These are phyloP conservation scores for Apogon talboti DNA, from an alignment of 2,797 vertebrate genomes.

Conservation along the genomic window DNA sequence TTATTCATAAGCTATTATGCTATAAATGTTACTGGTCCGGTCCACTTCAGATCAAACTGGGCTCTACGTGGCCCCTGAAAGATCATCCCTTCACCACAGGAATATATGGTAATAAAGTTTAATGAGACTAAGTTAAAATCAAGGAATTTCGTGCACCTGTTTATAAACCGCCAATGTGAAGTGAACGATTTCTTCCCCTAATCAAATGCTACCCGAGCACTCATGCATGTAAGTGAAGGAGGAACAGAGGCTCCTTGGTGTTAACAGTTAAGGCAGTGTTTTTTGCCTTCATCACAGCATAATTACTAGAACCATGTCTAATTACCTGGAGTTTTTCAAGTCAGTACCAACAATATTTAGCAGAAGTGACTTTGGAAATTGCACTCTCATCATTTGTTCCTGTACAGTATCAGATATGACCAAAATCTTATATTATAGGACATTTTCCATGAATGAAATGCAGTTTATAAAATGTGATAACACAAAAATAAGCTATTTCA, in stretches of 20 bases:
- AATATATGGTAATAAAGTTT: conserved; percentile 50
- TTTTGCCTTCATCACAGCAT: conserved; percentile 42
- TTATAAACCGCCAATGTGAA: not conserved
- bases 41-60: no score
- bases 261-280: conserved; percentile 44
- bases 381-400: no score
- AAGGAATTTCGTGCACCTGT: conserved; percentile 32
- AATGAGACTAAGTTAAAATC: conserved; percentile 60
- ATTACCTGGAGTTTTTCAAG: conserved; percentile 53
- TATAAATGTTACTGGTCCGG: no score
- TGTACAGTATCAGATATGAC: no score
- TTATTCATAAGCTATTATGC: no score
- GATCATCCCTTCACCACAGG: no score
- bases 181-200: conserved; percentile 49
- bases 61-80: no score
- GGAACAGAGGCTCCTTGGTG: conserved; percentile 38
- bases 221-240: conserved; percentile 53
- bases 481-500: no score
- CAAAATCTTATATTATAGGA: no score
- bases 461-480: no score
- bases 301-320: conserved; percentile 64
- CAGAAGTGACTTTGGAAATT: not conserved
- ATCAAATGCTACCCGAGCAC: conserved; percentile 59
- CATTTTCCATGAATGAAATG: no score
- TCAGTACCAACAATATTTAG: conserved; percentile 34